phyloP scores from a whole-genome alignment of 2,113 vertebrate genomes.

The Galemys pyrenaicus region DNA sequence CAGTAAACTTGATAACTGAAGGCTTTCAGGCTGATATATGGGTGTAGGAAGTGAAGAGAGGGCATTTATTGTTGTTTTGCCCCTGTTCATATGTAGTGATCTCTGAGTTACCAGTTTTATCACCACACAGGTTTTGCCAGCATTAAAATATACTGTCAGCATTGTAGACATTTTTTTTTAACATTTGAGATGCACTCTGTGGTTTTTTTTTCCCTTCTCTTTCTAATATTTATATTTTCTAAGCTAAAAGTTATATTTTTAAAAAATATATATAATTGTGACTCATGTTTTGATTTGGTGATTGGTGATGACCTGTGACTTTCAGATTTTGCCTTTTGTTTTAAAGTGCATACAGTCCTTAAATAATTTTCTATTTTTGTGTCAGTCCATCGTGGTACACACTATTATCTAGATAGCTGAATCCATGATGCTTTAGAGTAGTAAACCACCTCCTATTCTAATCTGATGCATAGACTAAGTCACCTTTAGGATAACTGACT shows the following conservation, averaged over 20 bases:
- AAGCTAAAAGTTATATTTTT: no score
- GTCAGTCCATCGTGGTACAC: neutral
- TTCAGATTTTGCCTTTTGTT: constrained; percentile 46
- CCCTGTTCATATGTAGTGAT: neutral
- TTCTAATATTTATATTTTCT: constrained; percentile 18
- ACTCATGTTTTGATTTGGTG: constrained; percentile 35
- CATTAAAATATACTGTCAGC: neutral
- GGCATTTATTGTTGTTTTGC: neutral
- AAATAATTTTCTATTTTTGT: constrained; percentile 34
- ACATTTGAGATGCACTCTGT: neutral
- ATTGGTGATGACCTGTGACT: neutral
- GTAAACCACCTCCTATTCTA: neutral
- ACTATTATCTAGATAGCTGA: neutral
- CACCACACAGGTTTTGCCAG: neutral
- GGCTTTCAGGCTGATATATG: neutral
- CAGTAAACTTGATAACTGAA: neutral
- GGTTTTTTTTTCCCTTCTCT: neutral
- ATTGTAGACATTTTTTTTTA: neutral
- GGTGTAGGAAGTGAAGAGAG: neutral
- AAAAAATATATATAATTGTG: neutral
- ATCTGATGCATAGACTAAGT: neutral
- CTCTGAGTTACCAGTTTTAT: neutral
- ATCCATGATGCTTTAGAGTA: neutral
- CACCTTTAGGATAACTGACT: neutral
- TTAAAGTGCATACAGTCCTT: constrained; percentile 24